Evolutionary conservation across 2,888 invertebrate genomes (phyloP), one percentile per base, ranked within the genome.

Genomic region (Perdita meconis): DNA sequence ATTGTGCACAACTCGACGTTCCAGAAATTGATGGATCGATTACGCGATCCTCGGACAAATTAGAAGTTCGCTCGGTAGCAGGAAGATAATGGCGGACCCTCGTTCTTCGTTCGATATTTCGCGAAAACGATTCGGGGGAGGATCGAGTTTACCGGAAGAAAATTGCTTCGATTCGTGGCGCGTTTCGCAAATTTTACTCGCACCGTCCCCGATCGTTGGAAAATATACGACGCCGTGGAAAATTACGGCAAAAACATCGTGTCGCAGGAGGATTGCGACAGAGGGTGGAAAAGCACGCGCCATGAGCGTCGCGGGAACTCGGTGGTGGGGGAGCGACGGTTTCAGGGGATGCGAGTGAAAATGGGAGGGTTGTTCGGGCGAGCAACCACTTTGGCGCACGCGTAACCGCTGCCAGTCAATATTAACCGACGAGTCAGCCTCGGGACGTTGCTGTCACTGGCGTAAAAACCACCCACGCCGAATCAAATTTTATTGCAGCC

Each of bases 381-480:
- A 73, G 81, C 85, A 77, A 81, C 83, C 85, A 83, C 85, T 85
- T 89, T 89, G 88, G 90, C 91, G 91, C 90, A 91, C 88, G 90
- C 91, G 91, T 90, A 90, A 90, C 88, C 88, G 84, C 87, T 84
- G 87, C 89, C 87, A 90, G 90, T 91, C 91, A 86, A 90, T 91
- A 91, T 90, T 89, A 90, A 89, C 88, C 89, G 86, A 86, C 88
- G 86, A 83, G 77, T 80, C 76, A 61, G 72, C 78, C 75, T 74
- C 78, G 78, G 67, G 68, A 73, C 77, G 67, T 72, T 78, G 75
- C 76, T 82, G 80, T 82, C 75, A 70, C 68, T 44, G 55, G 72
- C 74, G 81, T 78, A 73, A 80, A 83, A 85, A 83, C 59, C 60
- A 67, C 51, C 68, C 69, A 42, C 57, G 57, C 38, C 75, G 40